Conservation (phyloP, 2,888 invertebrate species). For the Zelleria hepariella region DNA sequence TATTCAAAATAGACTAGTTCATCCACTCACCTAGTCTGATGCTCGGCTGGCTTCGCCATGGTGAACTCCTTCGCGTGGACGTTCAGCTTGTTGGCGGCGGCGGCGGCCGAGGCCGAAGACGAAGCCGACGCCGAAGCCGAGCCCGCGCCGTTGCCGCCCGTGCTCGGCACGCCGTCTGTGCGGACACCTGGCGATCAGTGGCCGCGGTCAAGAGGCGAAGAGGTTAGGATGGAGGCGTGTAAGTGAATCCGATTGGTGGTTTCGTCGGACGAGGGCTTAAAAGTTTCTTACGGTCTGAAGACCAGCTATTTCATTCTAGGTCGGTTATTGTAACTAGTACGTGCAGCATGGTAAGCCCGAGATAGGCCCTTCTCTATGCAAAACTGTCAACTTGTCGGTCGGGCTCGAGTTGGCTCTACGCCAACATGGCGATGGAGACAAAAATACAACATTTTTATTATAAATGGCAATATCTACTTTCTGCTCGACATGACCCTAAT, state of each 20-base stretch:
- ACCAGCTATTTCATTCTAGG: no score
- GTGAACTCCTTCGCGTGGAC: slow-evolving; percentile 93
- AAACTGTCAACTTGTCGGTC: no score
- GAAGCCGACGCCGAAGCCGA: slow-evolving; percentile 40
- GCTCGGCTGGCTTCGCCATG: slow-evolving; percentile 77
- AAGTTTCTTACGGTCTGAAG: no score
- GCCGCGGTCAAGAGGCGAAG: slow-evolving; percentile 58
- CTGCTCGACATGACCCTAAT: no score
- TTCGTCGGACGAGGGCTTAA: background rate
- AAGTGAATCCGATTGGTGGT: background rate
- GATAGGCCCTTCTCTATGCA: no score
- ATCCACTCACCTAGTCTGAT: slow-evolving; percentile 59
- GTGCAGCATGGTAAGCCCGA: no score
- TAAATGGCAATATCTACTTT: no score
- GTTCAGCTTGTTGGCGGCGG: slow-evolving; percentile 77
- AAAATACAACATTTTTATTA: no score
- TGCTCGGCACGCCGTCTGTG: slow-evolving; percentile 55
- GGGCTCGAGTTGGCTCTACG: no score
- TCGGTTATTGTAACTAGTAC: no score
- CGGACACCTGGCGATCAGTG: slow-evolving; percentile 73
- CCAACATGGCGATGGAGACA: no score
- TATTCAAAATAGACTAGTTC: no score
- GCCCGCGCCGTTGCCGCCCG: slow-evolving; percentile 34
- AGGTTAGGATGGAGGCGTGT: slow-evolving; percentile 18
- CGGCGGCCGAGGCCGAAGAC: slow-evolving; percentile 41